These are phyloP conservation scores for Taenaris catops DNA, from an alignment of 2,888 invertebrate species.

Conservation along the genomic window DNA sequence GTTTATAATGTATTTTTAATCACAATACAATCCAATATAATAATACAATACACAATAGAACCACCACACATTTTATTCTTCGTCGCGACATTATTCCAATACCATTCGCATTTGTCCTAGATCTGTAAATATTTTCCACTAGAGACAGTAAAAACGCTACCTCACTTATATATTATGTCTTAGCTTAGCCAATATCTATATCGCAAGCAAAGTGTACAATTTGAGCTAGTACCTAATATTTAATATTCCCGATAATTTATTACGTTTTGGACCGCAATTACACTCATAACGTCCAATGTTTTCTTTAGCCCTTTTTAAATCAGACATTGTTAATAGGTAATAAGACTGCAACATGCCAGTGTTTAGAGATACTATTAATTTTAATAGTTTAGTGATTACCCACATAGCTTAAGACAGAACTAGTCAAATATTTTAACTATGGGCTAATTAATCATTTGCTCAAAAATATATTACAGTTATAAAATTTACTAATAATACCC, in stretches of 20 bases:
- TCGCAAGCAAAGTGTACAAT: slow-evolving; percentile 28
- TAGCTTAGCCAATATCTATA: slow-evolving; percentile 66
- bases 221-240: slow-evolving; percentile 16
- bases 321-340: slow-evolving; percentile 30
- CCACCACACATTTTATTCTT: slow-evolving; percentile 21
- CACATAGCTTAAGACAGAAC: slow-evolving; percentile 60
- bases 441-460: slow-evolving; percentile 61
- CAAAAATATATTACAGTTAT: slow-evolving; percentile 31
- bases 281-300: slow-evolving; percentile 5
- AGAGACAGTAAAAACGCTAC: slow-evolving; percentile 77
- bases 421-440: slow-evolving; percentile 68
- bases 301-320: slow-evolving; percentile 10
- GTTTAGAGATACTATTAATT: slow-evolving; percentile 41
- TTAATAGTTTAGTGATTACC: slow-evolving; percentile 45
- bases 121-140: slow-evolving; percentile 74
- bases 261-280: no score
- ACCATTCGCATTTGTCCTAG: slow-evolving; percentile 63
- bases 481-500: no score
- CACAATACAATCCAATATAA: no score
- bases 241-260: slow-evolving; percentile 12
- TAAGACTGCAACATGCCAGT: slow-evolving; percentile 73
- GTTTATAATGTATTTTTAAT: no score
- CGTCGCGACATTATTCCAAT: slow-evolving; percentile 39
- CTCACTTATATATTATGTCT: slow-evolving; percentile 72
- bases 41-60: no score